A percentile compares a stretch with the other conserved stretches of the same genome.
Conservation (phyloP, 2,113 vertebrate genomes). For the Zosterops pallidus region DNA sequence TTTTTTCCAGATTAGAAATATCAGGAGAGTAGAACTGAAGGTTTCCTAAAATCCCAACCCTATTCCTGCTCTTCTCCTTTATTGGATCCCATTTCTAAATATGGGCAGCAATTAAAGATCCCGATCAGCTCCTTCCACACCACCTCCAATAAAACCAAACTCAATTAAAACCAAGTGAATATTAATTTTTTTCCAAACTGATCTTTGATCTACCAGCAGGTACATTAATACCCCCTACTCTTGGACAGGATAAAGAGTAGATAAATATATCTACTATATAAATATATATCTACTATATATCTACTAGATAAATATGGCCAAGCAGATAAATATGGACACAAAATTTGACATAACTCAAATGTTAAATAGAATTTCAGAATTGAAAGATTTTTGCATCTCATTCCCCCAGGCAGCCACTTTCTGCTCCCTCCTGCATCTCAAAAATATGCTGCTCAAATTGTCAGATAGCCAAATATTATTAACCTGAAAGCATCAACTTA, state of each 20-base stretch:
- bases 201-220: not conserved
- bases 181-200: not conserved
- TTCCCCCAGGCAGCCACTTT: conserved; percentile 1
- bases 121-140: not conserved
- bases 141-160: not conserved
- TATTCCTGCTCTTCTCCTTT: not conserved
- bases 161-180: not conserved
- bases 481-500: conserved; percentile 49
- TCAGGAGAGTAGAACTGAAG: not conserved
- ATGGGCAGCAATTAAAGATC: not conserved
- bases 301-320: not conserved
- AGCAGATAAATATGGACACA: not conserved
- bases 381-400: conserved; percentile 23
- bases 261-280: too few relatives aligned
- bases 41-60: not conserved
- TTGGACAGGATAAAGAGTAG: not conserved
- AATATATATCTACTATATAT: too few relatives aligned
- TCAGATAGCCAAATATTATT: conserved; percentile 29
- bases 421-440: conserved; percentile 11
- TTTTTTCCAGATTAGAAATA: not conserved
- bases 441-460: conserved; percentile 2
- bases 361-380: not conserved
- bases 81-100: not conserved
- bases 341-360: not conserved
- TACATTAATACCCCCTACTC: not conserved